Evolutionary conservation across 2,113 vertebrate species (phyloP), one percentile per base, ranked within the genome.

Genomic region (Cryptotis parvus): DNA sequence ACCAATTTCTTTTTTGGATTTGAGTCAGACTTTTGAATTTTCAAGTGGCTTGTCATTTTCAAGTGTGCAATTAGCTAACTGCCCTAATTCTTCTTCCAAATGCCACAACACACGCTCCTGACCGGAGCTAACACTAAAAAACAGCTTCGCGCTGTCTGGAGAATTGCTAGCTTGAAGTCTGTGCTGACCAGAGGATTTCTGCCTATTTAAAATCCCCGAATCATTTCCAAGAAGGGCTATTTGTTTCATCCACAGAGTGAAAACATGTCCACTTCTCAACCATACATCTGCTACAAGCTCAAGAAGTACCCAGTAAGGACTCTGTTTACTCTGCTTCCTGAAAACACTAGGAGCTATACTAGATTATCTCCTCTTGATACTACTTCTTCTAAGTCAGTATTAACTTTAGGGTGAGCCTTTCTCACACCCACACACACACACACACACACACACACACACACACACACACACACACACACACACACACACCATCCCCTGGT

Each of bases 61-160:
- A 95, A 97, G 93, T 84, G 0, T 95, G 91, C 93, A 95, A 97
- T 97, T 96, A 96, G 93, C 94, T 94, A 92, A 95, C 83, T 91
- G 84, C 93, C 70, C 84, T 94, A 94, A 96, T 94, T 93, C 92
- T 58, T 78, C 92, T 89, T 94, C 96, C 93, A 94, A 91, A 96
- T 49, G 91, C 95, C 94, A 87, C 96, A 95, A 83, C 89, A 96
- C 95, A 96, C 33, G 9, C 91, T 95, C 80, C 92, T 94, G 89
- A 93, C 91, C 77, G 0, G 74, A 83, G 91, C 94, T 75, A 91
- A 93, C 93, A 93, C 92, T 72, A 41, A 90, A 93, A 91, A 29
- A 66, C 69, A 18, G 37, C 70, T 89, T 75, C 73, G 0, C 2
- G 74, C 89, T 81, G 73, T 63, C 92, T 75, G 11, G 84, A 87